Percentiles rank a stretch among this genome's conserved stretches.
These are phyloP conservation scores for Crocidura indochinensis DNA, from an alignment of 2,797 vertebrate species.

Conservation along the genomic window DNA sequence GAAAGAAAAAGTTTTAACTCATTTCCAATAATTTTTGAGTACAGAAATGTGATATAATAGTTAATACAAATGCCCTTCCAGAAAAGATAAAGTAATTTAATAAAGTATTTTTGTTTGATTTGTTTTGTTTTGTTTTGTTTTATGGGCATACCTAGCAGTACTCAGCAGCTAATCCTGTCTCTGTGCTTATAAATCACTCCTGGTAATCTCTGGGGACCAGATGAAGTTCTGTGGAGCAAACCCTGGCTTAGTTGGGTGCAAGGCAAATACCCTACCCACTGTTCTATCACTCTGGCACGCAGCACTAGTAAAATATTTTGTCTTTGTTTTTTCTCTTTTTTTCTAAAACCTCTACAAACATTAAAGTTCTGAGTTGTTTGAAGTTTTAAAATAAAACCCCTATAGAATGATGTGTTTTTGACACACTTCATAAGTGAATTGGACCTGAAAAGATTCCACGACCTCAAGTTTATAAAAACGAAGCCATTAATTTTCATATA, in stretches of 20 bases:
- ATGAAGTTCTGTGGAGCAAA: too few relatives aligned
- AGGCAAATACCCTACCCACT: too few relatives aligned
- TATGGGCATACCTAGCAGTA: too few relatives aligned
- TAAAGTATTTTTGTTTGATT: not conserved
- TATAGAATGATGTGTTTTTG: not conserved
- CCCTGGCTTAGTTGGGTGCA: too few relatives aligned
- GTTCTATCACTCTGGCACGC: too few relatives aligned
- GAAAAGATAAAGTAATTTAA: not conserved
- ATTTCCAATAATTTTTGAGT: conserved; percentile 20
- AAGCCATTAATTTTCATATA: conserved; percentile 22
- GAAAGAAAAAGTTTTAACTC: conserved; percentile 14
- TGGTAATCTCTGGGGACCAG: too few relatives aligned
- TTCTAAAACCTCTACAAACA: not conserved
- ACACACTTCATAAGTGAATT: not conserved
- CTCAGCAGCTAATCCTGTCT: too few relatives aligned
- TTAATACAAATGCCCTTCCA: conserved; percentile 4
- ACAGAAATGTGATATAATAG: not conserved
- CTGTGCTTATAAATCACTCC: too few relatives aligned
- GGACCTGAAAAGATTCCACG: not conserved
- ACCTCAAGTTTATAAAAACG: not conserved
- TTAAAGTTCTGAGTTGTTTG: not conserved
- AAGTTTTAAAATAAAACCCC: conserved; percentile 9
- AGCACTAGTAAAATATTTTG: too few relatives aligned
- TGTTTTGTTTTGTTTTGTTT: too few relatives aligned
- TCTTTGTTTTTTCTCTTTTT: not conserved